phyloP scores from a whole-genome alignment of 2,888 invertebrate genomes.

The Congeria kusceri region DNA sequence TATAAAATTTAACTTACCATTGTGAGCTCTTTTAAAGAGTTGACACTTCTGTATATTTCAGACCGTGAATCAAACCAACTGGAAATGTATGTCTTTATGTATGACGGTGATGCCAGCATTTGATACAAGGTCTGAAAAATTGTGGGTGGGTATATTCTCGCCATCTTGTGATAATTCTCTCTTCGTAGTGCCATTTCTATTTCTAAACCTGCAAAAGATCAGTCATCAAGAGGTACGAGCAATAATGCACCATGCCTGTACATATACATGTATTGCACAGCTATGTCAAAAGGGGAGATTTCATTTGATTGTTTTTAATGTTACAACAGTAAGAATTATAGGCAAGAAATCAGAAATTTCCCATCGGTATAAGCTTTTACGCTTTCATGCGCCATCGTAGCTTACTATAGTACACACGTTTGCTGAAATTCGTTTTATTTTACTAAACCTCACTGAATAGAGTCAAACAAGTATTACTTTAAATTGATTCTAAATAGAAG shows the following conservation, averaged over 20 bases:
- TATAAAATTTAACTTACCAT: slow-evolving; percentile 12
- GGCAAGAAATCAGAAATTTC: no score
- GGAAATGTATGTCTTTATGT: not conserved
- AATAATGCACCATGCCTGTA: not conserved
- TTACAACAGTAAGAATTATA: no score
- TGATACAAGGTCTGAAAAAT: slow-evolving; percentile 14
- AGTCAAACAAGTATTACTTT: no score
- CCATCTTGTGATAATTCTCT: slow-evolving; percentile 74
- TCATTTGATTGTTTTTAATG: no score
- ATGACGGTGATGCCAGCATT: not conserved
- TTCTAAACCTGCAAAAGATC: slow-evolving; percentile 77
- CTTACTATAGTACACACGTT: no score
- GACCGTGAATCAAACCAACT: not conserved
- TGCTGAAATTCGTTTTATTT: no score
- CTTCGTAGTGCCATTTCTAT: slow-evolving; percentile 79
- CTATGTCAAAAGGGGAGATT: no score
- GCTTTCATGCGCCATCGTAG: no score
- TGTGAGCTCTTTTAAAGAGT: slow-evolving; percentile 16
- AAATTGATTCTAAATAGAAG: no score
- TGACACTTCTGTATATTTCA: not conserved
- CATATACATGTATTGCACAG: no score
- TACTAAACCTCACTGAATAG: no score
- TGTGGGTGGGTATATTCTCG: slow-evolving; percentile 42
- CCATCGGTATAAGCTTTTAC: no score
- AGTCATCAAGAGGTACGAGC: not conserved